Conservation (phyloP, 2,797 vertebrate species). For the Scarus forsteni region DNA sequence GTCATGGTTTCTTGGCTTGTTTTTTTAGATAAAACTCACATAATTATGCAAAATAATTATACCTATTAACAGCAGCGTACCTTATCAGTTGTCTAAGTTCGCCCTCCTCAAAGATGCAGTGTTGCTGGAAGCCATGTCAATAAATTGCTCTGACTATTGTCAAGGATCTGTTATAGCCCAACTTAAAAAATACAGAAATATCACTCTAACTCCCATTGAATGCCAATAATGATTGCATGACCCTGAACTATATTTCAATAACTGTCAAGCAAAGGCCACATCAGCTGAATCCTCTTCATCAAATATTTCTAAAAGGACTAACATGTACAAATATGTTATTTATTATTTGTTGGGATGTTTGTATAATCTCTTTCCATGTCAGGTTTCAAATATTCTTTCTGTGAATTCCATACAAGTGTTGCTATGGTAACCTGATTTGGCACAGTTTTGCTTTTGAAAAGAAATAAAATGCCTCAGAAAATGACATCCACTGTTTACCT, state of each 20-base stretch:
- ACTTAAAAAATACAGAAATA: too few species aligned
- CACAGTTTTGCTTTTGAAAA: constrained; percentile 39
- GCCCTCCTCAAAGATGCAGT: too few species aligned
- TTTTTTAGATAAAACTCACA: too few species aligned
- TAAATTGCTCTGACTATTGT: too few species aligned
- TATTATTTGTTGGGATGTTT: background rate
- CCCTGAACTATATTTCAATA: background rate
- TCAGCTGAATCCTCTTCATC: background rate
- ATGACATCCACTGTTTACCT: constrained; percentile 40
- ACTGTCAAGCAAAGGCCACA: background rate
- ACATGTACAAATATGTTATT: background rate
- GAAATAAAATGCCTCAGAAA: constrained; percentile 32
- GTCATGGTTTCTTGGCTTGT: too few species aligned
- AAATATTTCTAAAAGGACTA: background rate
- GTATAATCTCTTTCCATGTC: background rate
- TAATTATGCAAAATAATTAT: too few species aligned
- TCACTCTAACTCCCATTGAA: background rate
- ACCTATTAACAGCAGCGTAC: too few species aligned
- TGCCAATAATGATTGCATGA: background rate
- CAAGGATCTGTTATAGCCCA: too few species aligned
- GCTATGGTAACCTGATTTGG: constrained; percentile 50
- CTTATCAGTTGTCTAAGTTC: too few species aligned
- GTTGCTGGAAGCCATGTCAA: too few species aligned
- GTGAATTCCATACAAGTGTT: constrained; percentile 43
- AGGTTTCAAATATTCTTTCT: background rate